Evolutionary conservation across 2,113 vertebrate genomes (phyloP).

Genomic region (Clarias gariepinus): DNA sequence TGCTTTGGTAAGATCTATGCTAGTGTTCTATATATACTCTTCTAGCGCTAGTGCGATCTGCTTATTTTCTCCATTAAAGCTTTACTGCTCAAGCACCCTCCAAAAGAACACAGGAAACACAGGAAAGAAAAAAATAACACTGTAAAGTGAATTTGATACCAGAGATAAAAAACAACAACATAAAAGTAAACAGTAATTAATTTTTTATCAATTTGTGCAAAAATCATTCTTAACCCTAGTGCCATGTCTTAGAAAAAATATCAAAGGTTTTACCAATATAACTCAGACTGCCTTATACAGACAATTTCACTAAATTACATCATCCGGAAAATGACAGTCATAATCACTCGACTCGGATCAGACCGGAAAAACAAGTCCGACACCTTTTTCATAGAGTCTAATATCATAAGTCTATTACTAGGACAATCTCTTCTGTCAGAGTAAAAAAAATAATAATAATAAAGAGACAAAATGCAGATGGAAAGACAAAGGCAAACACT

Average conservation of each 20-base stretch:
- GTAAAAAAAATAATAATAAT: background rate
- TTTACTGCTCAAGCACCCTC: slow-evolving; percentile 18
- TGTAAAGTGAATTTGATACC: background rate
- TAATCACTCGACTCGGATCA: background rate
- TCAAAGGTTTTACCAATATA: background rate
- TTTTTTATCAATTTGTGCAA: background rate
- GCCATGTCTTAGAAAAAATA: background rate
- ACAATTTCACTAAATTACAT: slow-evolving; percentile 23
- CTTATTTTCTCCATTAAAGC: slow-evolving; percentile 54
- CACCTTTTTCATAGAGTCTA: background rate
- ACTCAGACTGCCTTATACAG: background rate
- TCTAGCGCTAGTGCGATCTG: slow-evolving; percentile 41
- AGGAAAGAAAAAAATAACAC: slow-evolving; percentile 20
- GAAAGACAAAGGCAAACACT: slow-evolving; percentile 31
- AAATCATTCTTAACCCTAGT: slow-evolving; percentile 3
- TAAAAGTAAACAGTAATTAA: slow-evolving; percentile 1
- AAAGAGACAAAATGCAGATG: slow-evolving; percentile 23
- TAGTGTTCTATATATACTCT: background rate
- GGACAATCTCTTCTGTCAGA: background rate
- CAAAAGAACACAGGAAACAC: too few relatives aligned
- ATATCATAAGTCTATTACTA: background rate
- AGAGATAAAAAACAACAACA: slow-evolving; percentile 15
- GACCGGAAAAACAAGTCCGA: background rate
- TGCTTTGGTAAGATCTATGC: background rate
- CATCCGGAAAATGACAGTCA: slow-evolving; percentile 19